Percentiles rank a stretch among this genome's conserved stretches.
Conservation (phyloP, 2,113 vertebrate species). For the Seriola quinqueradiata region DNA sequence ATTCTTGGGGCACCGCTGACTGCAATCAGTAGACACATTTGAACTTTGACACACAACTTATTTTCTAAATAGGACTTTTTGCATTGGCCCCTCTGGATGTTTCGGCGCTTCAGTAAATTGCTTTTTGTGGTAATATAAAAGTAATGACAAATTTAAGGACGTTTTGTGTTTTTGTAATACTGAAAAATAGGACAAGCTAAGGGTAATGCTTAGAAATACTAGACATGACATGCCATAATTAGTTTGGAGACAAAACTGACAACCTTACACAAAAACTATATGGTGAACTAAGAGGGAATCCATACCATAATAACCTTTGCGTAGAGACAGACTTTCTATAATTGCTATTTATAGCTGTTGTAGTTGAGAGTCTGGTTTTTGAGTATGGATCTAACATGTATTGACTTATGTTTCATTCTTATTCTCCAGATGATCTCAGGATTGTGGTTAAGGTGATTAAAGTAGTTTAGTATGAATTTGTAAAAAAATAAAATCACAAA, state of each 20-base stretch:
- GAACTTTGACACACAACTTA: conserved; percentile 1
- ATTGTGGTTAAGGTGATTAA: conserved; percentile 44
- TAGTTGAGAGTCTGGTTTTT: conserved; percentile 3
- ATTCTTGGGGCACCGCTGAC: neutral
- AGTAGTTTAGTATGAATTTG: conserved; percentile 14
- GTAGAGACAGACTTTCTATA: conserved; percentile 12
- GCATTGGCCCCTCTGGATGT: conserved; percentile 30
- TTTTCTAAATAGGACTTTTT: conserved; percentile 7
- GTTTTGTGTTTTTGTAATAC: conserved; percentile 40
- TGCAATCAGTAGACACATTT: neutral
- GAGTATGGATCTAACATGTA: conserved; percentile 16
- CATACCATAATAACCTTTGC: conserved; percentile 14
- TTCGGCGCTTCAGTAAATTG: conserved; percentile 30
- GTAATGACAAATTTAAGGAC: conserved; percentile 13
- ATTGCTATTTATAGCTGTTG: conserved; percentile 11
- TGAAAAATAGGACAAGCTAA: conserved; percentile 20
- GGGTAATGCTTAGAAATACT: neutral
- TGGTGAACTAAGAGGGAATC: conserved; percentile 10
- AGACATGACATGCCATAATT: conserved; percentile 4
- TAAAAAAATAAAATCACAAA: neutral
- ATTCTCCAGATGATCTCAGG: conserved; percentile 58
- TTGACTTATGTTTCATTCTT: conserved; percentile 24
- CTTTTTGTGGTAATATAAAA: conserved; percentile 36
- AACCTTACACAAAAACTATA: conserved; percentile 16
- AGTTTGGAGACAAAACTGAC: conserved; percentile 15